Evolutionary conservation across 2,113 vertebrate genomes (phyloP), one percentile per base, ranked within the genome.

Genomic region (Scomber colias): DNA sequence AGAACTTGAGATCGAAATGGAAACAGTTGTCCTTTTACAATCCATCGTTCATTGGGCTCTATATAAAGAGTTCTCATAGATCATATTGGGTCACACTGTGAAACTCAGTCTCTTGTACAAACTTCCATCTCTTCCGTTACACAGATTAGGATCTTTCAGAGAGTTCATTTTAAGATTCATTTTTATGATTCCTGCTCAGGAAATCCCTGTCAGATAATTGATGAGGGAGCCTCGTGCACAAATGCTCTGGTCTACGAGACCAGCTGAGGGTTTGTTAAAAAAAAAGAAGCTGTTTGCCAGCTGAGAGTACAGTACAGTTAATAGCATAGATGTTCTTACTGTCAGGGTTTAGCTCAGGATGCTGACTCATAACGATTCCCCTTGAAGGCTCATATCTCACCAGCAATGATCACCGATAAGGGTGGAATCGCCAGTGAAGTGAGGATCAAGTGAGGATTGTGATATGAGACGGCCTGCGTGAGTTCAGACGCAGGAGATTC

Each of bases 381-480:
- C 78, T 27, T 59, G n/a, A 0, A 45, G 76, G 67, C 63, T 74
- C 65, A 72, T 82, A 82, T 73, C 35, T 81, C 62, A 63, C 63
- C 3, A 44, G 11, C 60, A 57, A 1, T 45, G 57, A 51, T 75
- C 67, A 21, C 54, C 64, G 59, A 82, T 85, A 72, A 71, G 45
- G 11, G 6, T 40, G n/a, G 67, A 77, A 65, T 5, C 1, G 11
- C 68, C 66, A 19, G 65, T 70, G 62, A 83, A 81, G 66, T 57
- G 60, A 73, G 73, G 81, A 84, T 84, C 74, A 56, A 85, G 62
- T 76, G n/a, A 65, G 81, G 63, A 70, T 48, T 57, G 35, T 11
- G 74, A 86, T 78, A 30, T 62, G 40, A 71, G 35, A 76, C 66
- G n/a, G 3, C 11, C 35, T 53, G 9, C 11, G 57, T 11, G 54